Evolutionary conservation across 2,888 invertebrate species (phyloP), one percentile per base, ranked within the genome.

Genomic region (Didymodactylos carnosus): DNA sequence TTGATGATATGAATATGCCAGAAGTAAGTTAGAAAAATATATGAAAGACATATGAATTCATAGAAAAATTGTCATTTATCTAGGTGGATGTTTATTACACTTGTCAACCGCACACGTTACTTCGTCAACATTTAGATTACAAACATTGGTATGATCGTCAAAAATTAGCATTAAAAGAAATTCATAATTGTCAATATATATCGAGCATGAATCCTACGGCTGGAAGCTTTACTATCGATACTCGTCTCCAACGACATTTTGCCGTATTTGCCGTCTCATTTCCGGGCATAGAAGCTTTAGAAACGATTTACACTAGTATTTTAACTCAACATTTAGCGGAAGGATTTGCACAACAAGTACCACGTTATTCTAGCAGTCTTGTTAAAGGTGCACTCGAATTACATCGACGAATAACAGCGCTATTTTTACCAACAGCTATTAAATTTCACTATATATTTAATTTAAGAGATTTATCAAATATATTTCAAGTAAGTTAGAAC

Each of bases 1-100:
- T 95, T 76, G 95, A 95, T 80, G 95, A 95, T 80, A 90, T 95
- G 89, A 95, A 95, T 81, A 95, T 95, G 94, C 94, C 95, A 1
- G 93, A 93, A 86, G 91, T 53, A 91, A 16, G 25, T 35, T 16
- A 11, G 10, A 13, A 6, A 14, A 3, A 1, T 3, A 2, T 27
- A 6, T 27, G 25, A 16, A 40, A 90, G 93, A 72, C 84, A 94
- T 74, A 94, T 95, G 82, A 93, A 92, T 81, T 92, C 94, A 10
- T 19, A 19, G 3, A 19, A 7, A 10, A 23, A 19, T 8, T 19
- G 11, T 29, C 8, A 7, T 19, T 23, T 53, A n/a, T n/a, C n/a
- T 19, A 53, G 53, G 53, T 94, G 5, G 94, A 94, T 82, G 88
- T 87, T 43, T 95, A 95, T 80, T 94, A 93, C 13, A 95, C 95